Evolutionary conservation across 2,113 vertebrate genomes (phyloP), one percentile per base, ranked within the genome.

Genomic region (Nettapus auritus): DNA sequence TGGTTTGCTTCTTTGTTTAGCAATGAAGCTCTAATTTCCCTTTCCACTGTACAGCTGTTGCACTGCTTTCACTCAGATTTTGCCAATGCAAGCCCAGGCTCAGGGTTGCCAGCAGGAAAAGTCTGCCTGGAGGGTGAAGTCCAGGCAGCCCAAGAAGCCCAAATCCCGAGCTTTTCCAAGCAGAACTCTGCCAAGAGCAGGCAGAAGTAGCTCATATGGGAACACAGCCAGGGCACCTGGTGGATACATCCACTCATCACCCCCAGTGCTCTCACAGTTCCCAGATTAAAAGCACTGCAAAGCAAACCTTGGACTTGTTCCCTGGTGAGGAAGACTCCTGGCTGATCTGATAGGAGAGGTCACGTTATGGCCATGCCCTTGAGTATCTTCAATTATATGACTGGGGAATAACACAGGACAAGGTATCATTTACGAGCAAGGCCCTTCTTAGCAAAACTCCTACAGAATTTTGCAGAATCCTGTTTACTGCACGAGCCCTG

Each of bases 1-100:
- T 82, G 62, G 81, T 82, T 86, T 97, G 29, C 16, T 87, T 48
- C 74, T 94, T 96, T 90, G 44, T 93, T 89, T 42, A 74, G 26
- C 77, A 82, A 71, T 7, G 57, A 93, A 90, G n/a, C 25, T 86
- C 78, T 82, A 85, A 87, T 92, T 96, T 86, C 66, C 36, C 26
- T 76, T 93, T 85, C 52, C 69, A 44, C 75, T 78, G n/a, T 86
- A 83, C 59, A 96, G 82, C 64, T 84, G 57, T 82, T 77, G 55
- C 44, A 33, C 29, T 83, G 52, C 40, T 85, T 60, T 84, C 66
- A 46, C 33, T 64, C 6, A 1, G 44, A 80, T 62, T 68, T 84
- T 71, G 82, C 74, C 42, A 71, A 50, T 4, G 7, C 60, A 62
- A 83, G 25, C 53, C 38, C 59, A 62, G 71, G 53, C 33, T 86